These are phyloP conservation scores for Atta texana DNA, from an alignment of 1,140 invertebrate genomes.

Conservation along the genomic window DNA sequence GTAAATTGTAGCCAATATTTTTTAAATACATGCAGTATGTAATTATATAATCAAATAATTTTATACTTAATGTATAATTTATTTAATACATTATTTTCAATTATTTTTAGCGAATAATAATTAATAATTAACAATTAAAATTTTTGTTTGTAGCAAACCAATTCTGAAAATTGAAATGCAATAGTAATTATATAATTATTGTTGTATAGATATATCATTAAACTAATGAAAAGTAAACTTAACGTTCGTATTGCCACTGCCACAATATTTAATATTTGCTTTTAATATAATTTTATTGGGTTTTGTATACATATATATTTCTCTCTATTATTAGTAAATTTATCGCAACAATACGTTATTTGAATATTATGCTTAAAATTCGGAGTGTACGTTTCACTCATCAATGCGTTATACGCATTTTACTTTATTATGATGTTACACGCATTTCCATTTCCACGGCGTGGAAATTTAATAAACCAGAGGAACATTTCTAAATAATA, in stretches of 20 bases:
- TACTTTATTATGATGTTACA: constrained; percentile 43
- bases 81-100: not conserved
- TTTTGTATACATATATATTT: not conserved
- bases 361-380: constrained; percentile 17
- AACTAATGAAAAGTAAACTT: not conserved
- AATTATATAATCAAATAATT: not conserved
- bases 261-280: constrained; percentile 31
- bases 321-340: constrained; percentile 25
- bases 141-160: not conserved
- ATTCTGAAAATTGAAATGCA: not conserved
- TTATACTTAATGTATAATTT: not conserved
- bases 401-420: constrained; percentile 8
- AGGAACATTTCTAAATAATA: constrained; percentile 52
- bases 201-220: not conserved
- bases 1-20: not conserved
- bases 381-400: constrained; percentile 11
- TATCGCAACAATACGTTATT: constrained; percentile 19
- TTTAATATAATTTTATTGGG: not conserved
- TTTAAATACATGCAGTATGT: not conserved
- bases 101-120: not conserved
- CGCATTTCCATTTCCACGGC: constrained; percentile 25
- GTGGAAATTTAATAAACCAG: constrained; percentile 37
- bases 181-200: not conserved
- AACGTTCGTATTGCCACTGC: not conserved
- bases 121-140: not conserved